Conservation (phyloP, 1,140 invertebrate genomes). For the Drosophila albomicans region DNA sequence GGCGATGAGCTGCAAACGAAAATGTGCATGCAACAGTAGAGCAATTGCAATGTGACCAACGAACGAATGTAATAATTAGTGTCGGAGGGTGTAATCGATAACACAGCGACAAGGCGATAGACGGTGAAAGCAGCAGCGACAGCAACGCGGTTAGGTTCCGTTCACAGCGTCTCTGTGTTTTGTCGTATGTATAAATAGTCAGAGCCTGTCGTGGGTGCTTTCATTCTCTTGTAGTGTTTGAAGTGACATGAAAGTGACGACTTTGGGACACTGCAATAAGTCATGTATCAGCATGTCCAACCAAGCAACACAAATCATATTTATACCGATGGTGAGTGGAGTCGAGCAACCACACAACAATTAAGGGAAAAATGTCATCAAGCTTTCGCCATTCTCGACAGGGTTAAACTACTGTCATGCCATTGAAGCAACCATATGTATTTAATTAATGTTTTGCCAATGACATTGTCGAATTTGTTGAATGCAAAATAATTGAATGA, state of each 20-base stretch:
- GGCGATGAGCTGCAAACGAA: too few relatives aligned
- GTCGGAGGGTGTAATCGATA: too few relatives aligned
- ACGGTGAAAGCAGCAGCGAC: not conserved
- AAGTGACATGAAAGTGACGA: slow-evolving; percentile 85
- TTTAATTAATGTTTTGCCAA: not conserved
- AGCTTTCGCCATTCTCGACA: not conserved
- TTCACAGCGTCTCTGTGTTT: slow-evolving; percentile 1
- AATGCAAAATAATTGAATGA: too few relatives aligned
- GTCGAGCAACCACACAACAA: not conserved
- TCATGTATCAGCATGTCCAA: slow-evolving; percentile 85
- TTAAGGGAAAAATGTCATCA: not conserved
- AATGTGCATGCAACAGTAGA: too few relatives aligned
- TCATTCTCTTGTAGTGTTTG: slow-evolving; percentile 85
- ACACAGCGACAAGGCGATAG: not conserved
- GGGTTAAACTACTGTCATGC: not conserved
- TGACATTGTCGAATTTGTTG: too few relatives aligned
- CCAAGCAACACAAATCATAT: slow-evolving; percentile 84
- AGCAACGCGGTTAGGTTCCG: slow-evolving; percentile 7
- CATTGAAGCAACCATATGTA: too few relatives aligned
- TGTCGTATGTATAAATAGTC: slow-evolving; percentile 73
- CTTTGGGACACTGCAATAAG: slow-evolving; percentile 83
- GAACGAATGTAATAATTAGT: too few relatives aligned
- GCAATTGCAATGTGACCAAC: too few relatives aligned
- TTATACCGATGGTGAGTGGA: slow-evolving; percentile 82
- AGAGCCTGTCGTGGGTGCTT: slow-evolving; percentile 65